Percentiles rank a stretch among this genome's conserved stretches.
phyloP scores from a whole-genome alignment of 53 echinoderm and acorn worm genomes.

The Astropecten irregularis region DNA sequence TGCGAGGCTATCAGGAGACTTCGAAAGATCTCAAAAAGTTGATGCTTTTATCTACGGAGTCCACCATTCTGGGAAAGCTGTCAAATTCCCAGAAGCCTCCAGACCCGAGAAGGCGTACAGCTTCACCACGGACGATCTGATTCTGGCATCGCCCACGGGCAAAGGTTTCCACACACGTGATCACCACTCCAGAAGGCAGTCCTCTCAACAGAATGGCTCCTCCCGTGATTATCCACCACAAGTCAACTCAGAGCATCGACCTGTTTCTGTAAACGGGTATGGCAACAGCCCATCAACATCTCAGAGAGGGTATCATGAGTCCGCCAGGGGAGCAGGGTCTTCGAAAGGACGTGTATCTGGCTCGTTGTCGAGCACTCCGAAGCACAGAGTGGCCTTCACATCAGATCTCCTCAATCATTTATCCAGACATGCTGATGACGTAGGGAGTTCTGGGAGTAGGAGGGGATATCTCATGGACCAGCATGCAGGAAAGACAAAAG shows the following conservation, averaged over 20 bases:
- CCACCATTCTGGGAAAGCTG: not conserved
- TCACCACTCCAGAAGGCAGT: constrained; percentile 15
- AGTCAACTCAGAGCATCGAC: not conserved
- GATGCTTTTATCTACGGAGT: not conserved
- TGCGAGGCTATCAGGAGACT: not conserved
- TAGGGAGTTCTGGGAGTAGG: too few species aligned
- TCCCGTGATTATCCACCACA: not conserved
- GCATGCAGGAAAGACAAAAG: not conserved
- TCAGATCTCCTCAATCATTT: not conserved
- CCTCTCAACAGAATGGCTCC: not conserved
- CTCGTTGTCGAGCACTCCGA: constrained; percentile 24
- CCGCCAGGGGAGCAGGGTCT: not conserved
- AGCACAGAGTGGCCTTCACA: not conserved
- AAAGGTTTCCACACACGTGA: not conserved
- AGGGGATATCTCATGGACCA: not conserved
- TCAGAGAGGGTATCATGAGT: not conserved
- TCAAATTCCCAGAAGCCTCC: not conserved
- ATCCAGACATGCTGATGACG: too few species aligned
- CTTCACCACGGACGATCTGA: constrained; percentile 87
- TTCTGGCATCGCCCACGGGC: constrained; percentile 82
- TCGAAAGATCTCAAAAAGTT: not conserved
- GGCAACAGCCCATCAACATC: not conserved
- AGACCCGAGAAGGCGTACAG: constrained; percentile 57
- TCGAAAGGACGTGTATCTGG: not conserved
- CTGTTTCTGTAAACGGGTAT: not conserved